Evolutionary conservation across 2,113 vertebrate species (phyloP).

Genomic region (Brienomyrus brachyistius): DNA sequence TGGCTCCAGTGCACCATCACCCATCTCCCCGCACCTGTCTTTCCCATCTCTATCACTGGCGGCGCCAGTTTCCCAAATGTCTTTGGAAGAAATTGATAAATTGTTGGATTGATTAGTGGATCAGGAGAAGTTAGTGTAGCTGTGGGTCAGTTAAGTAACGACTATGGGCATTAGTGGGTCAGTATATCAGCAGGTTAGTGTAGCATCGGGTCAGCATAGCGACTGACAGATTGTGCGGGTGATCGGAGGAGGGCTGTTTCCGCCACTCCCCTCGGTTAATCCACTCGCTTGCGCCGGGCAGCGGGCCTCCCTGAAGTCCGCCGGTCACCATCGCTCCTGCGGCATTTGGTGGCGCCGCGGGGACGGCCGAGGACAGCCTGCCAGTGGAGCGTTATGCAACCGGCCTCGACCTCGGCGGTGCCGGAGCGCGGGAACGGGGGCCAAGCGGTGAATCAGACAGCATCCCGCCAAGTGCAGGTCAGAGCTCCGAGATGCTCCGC

Average conservation of each 20-base stretch:
- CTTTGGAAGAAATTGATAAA: neutral
- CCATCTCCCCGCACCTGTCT: neutral
- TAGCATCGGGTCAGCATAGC: neutral
- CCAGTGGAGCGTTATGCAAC: slow-evolving; percentile 6
- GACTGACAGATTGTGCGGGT: neutral
- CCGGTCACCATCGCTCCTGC: neutral
- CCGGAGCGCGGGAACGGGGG: neutral
- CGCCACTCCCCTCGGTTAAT: neutral
- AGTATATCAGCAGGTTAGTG: neutral
- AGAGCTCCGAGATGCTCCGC: neutral
- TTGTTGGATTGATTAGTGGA: neutral
- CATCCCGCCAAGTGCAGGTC: neutral
- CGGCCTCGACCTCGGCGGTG: neutral
- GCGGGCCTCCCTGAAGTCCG: neutral
- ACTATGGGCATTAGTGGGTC: neutral
- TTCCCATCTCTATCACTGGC: neutral
- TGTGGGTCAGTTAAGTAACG: neutral
- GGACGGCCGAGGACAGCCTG: neutral
- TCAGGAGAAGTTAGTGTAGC: neutral
- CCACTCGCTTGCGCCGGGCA: neutral
- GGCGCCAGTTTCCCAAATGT: neutral
- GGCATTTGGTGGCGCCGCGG: neutral
- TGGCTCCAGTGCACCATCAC: neutral
- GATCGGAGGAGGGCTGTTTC: neutral
- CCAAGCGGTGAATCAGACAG: neutral